Percentiles rank a stretch among this genome's conserved stretches.
phyloP scores from a whole-genome alignment of 2,113 vertebrate genomes.

The Mixornis gularis region DNA sequence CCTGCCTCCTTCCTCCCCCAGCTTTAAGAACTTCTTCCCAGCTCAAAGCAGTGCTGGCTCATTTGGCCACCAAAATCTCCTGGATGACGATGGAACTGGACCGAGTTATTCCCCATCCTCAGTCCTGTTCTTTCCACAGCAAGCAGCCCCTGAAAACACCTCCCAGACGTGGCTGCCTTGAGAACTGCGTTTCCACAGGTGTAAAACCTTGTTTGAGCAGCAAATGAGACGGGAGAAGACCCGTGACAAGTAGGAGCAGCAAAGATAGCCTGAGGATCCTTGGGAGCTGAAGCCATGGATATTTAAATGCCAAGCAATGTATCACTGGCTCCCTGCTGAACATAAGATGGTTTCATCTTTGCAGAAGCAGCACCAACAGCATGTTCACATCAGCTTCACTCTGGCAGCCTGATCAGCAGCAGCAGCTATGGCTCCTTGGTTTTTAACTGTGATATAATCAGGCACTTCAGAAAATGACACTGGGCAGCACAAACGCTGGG shows the following conservation, averaged over 20 bases:
- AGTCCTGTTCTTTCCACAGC: neutral
- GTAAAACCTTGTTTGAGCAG: neutral
- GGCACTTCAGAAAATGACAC: conserved; percentile 1
- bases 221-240: neutral
- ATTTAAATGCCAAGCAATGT: neutral
- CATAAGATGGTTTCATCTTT: neutral
- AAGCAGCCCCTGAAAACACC: neutral
- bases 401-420: conserved; percentile 3
- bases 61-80: neutral
- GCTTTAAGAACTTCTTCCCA: neutral
- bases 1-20: neutral
- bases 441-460: conserved; percentile 5
- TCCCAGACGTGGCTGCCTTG: neutral
- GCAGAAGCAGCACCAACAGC: conserved; percentile 19
- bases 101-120: rapidly evolving
- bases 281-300: neutral
- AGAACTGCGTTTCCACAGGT: neutral
- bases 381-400: neutral
- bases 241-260: neutral
- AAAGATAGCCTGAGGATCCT: neutral
- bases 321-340: conserved; percentile 10
- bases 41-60: neutral
- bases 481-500: neutral
- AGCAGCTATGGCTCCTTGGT: neutral
- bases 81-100: neutral